A percentile compares a stretch with the other conserved stretches of the same genome.
Evolutionary conservation across 2,888 invertebrate genomes (phyloP).

Genomic region (Cheilosia variabilis): DNA sequence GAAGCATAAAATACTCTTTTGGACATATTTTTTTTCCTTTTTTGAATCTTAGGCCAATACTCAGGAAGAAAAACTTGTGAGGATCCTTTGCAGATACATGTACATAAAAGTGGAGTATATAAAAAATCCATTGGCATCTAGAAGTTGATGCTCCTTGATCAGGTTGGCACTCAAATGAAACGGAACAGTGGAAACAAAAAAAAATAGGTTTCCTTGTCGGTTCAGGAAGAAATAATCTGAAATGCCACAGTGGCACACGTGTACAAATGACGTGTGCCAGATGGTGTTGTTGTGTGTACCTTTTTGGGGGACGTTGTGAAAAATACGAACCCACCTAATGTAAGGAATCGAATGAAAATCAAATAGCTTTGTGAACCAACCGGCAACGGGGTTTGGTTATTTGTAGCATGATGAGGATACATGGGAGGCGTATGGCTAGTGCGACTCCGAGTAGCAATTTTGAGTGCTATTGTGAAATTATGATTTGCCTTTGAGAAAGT

Average conservation of each 20-base stretch:
- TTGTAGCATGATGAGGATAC: neutral
- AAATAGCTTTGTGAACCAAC: slow-evolving; percentile 4
- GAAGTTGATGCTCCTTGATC: slow-evolving; percentile 45
- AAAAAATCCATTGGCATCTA: slow-evolving; percentile 50
- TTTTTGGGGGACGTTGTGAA: slow-evolving; percentile 39
- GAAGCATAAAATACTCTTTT: slow-evolving; percentile 47
- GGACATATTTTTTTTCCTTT: slow-evolving; percentile 45
- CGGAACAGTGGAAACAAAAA: slow-evolving; percentile 51
- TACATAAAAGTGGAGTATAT: slow-evolving; percentile 42
- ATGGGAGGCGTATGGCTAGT: neutral
- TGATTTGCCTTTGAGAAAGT: no score
- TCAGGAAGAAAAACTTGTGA: slow-evolving; percentile 17
- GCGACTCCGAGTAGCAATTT: neutral
- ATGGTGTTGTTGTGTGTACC: slow-evolving; percentile 57
- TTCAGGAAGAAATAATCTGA: slow-evolving; percentile 66
- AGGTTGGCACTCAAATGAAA: slow-evolving; percentile 56
- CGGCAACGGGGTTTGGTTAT: neutral
- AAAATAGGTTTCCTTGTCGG: slow-evolving; percentile 57
- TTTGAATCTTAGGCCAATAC: slow-evolving; percentile 46
- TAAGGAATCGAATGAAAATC: slow-evolving; percentile 25
- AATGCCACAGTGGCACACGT: slow-evolving; percentile 76
- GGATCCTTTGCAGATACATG: slow-evolving; percentile 38
- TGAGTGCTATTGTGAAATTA: no score
- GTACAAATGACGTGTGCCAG: slow-evolving; percentile 76
- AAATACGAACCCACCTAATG: slow-evolving; percentile 31